phyloP scores from a whole-genome alignment of 2,113 vertebrate species.

The Syngnathus typhle region DNA sequence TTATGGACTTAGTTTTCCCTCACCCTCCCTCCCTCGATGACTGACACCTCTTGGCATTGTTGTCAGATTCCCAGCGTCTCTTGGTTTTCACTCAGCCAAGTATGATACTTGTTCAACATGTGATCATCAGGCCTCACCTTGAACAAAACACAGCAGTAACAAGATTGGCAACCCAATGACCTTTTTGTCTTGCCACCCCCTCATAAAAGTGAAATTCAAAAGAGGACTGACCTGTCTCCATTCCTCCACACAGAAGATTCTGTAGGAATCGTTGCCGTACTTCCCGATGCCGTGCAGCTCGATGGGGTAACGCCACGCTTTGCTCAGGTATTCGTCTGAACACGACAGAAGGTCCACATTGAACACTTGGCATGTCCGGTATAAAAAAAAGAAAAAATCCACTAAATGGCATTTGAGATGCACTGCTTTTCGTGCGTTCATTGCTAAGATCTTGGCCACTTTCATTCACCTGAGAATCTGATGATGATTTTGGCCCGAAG shows the following conservation, averaged over 20 bases:
- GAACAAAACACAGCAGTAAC: slow-evolving; percentile 28
- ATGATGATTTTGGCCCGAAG: slow-evolving; percentile 87
- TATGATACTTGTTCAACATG: slow-evolving; percentile 84
- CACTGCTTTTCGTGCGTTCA: no score
- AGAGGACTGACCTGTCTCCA: slow-evolving; percentile 81
- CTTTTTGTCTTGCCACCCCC: no score
- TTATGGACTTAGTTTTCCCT: no score
- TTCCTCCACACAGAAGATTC: slow-evolving; percentile 92
- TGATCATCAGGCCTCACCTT: slow-evolving; percentile 86
- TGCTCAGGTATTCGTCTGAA: slow-evolving; percentile 89
- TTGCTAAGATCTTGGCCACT: no score
- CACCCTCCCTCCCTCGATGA: no score
- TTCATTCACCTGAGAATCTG: slow-evolving; percentile 70
- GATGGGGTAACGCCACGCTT: slow-evolving; percentile 88
- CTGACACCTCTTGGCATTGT: slow-evolving; percentile 2
- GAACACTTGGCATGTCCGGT: no score
- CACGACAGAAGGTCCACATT: not conserved
- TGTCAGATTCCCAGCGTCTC: slow-evolving; percentile 70
- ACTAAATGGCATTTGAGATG: no score
- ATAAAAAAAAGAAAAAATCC: no score
- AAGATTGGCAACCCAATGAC: not conserved
- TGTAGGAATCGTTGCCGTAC: slow-evolving; percentile 94
- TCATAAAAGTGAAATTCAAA: not conserved
- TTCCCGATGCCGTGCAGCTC: slow-evolving; percentile 95
- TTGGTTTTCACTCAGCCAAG: slow-evolving; percentile 85